Evolutionary conservation across 1,140 invertebrate species (phyloP).

Genomic region (Saccostrea echinata): DNA sequence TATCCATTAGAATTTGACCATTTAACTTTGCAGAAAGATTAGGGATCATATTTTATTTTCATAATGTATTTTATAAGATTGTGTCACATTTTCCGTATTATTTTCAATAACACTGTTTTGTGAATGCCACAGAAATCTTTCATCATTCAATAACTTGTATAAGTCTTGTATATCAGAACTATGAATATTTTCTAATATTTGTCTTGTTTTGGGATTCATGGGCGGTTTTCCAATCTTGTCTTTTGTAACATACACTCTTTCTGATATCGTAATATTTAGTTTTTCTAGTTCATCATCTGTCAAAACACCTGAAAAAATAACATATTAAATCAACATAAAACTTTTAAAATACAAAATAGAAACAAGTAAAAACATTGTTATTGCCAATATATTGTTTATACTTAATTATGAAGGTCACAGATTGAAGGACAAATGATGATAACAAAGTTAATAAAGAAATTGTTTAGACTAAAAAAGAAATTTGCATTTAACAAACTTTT

Average conservation of each 20-base stretch:
- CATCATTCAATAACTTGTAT: neutral
- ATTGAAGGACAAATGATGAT: neutral
- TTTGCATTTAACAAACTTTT: neutral
- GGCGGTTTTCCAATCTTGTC: neutral
- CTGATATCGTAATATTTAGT: neutral
- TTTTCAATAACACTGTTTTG: neutral
- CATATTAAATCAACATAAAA: neutral
- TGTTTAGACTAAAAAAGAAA: neutral
- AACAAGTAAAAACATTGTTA: neutral
- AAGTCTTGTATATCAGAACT: neutral
- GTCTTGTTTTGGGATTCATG: neutral
- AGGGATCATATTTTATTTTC: too few relatives aligned
- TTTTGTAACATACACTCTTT: constrained; percentile 20
- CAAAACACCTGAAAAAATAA: neutral
- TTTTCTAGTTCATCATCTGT: constrained; percentile 4
- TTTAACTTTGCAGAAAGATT: too few relatives aligned
- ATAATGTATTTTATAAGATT: neutral
- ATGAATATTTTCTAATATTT: neutral
- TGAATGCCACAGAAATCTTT: neutral
- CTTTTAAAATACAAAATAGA: neutral
- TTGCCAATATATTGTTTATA: neutral
- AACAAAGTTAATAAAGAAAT: neutral
- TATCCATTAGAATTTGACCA: too few relatives aligned
- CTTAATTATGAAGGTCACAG: neutral
- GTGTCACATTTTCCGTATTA: neutral